Evolutionary conservation across 2,888 invertebrate genomes (phyloP), one percentile per base, ranked within the genome.

Genomic region (Ypsolopha sequella): DNA sequence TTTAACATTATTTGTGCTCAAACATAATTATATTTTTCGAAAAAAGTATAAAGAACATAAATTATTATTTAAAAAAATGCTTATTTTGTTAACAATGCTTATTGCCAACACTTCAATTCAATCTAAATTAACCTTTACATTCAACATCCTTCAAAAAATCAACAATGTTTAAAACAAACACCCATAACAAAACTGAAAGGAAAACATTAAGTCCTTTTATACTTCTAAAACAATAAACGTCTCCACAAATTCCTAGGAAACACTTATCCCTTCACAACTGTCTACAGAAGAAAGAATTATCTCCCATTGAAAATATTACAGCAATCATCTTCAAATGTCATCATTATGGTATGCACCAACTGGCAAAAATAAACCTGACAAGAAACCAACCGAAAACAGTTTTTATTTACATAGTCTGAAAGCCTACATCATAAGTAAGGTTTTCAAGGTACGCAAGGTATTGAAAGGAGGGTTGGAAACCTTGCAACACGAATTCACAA

Each of bases 321-420:
- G 56, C 50, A 57, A 60, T 56, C 55, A 51, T 44, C 48, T 53
- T 46, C 55, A 59, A 61, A 61, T 61, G 60, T 57, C 60, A 59
- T 60, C 56, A 47, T 52, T 38, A 51, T 52, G 54, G 54, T 53
- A 55, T 56, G 51, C 55, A 54, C 41, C 52, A 52, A 52, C 50
- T 51, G 50, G 36, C 24, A 24, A 24, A 24, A 24, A 24, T 24
- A 24, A 24, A 2, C 24, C 24, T 24, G 24, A 24, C 24, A 3
- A 24, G 24, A 24, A 24, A 24, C 24, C 24, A 24, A 24, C 24
- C 24, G 2, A 24, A 24, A 24, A 39, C 38, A 39, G 41, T 46
- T 48, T 36, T 24, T 24, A 24, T 24, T 24, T 24, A 24, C 24
- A 24, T 24, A 24, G 24, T 24, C 24, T 24, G 24, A 24, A 24